These are phyloP conservation scores for Enchytraeus crypticus DNA, from an alignment of 2,888 invertebrate species.

Conservation along the genomic window DNA sequence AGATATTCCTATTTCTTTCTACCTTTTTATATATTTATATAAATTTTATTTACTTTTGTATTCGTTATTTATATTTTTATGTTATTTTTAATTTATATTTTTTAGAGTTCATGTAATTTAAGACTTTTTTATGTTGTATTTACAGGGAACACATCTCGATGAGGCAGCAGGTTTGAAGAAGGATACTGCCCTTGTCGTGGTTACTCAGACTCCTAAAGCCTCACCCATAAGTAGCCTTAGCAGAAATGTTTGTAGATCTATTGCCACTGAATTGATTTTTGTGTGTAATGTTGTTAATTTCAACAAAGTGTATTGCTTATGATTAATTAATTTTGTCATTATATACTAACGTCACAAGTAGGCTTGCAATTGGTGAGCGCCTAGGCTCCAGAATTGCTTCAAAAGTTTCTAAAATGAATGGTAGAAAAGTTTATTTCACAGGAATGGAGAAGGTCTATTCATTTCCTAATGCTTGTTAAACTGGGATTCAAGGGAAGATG, in stretches of 20 bases:
- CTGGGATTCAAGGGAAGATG: too few relatives aligned
- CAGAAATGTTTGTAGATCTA: slow-evolving; percentile 5
- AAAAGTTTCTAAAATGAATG: too few relatives aligned
- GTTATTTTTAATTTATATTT: not conserved
- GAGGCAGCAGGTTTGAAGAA: slow-evolving; percentile 48
- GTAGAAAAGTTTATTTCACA: too few relatives aligned
- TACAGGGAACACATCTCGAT: slow-evolving; percentile 45
- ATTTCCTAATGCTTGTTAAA: too few relatives aligned
- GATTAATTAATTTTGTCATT: too few relatives aligned
- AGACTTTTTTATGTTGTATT: not conserved
- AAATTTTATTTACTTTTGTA: not conserved
- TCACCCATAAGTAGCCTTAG: not conserved
- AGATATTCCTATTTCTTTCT: not conserved
- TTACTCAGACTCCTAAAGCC: slow-evolving; percentile 4
- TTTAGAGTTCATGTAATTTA: not conserved
- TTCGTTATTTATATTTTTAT: not conserved
- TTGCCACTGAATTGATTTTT: too few relatives aligned
- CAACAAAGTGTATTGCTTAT: too few relatives aligned
- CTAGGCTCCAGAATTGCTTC: too few relatives aligned
- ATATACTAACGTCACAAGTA: too few relatives aligned
- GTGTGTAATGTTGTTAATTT: too few relatives aligned
- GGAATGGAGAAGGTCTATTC: too few relatives aligned
- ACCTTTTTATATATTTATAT: not conserved
- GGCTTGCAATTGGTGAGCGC: too few relatives aligned
- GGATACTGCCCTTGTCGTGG: slow-evolving; percentile 39